Evolutionary conservation across 1,140 invertebrate genomes (phyloP).

Genomic region (Euwallacea similis): DNA sequence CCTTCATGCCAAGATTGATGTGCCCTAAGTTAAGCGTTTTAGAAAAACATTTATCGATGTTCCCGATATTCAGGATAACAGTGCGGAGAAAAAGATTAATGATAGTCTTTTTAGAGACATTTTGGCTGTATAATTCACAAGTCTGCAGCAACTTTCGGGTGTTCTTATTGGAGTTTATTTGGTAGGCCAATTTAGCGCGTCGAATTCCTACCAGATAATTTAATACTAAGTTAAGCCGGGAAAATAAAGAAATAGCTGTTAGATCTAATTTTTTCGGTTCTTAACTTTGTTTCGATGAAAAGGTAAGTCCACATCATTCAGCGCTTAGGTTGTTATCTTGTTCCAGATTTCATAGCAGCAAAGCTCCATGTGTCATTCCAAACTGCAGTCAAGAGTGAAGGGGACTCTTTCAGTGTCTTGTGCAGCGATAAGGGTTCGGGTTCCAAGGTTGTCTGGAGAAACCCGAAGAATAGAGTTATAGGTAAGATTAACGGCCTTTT

Average conservation of each 20-base stretch:
- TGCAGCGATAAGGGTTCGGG: constrained; percentile 5
- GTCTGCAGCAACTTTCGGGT: not conserved
- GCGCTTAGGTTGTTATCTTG: not conserved
- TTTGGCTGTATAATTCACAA: constrained; percentile 13
- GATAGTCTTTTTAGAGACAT: constrained; percentile 15
- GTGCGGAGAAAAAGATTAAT: constrained; percentile 19
- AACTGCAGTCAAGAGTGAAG: not conserved
- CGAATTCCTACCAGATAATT: too few relatives aligned
- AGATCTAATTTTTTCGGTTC: too few relatives aligned
- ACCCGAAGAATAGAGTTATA: constrained; percentile 4
- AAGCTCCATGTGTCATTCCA: not conserved
- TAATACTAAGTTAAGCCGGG: too few relatives aligned
- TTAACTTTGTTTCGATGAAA: too few relatives aligned
- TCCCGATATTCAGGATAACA: constrained; percentile 14
- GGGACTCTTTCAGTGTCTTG: not conserved
- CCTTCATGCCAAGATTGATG: constrained; percentile 26
- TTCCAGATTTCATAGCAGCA: constrained; percentile 1
- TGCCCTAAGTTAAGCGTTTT: constrained; percentile 26
- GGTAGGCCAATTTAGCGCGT: too few relatives aligned
- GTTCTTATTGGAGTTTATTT: too few relatives aligned
- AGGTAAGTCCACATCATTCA: too few relatives aligned
- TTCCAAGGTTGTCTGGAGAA: not conserved
- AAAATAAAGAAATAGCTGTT: too few relatives aligned
- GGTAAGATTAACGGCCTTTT: not conserved
- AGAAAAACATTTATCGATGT: constrained; percentile 29